Conservation (phyloP, 2,113 vertebrate genomes). For the Bos indicus region DNA sequence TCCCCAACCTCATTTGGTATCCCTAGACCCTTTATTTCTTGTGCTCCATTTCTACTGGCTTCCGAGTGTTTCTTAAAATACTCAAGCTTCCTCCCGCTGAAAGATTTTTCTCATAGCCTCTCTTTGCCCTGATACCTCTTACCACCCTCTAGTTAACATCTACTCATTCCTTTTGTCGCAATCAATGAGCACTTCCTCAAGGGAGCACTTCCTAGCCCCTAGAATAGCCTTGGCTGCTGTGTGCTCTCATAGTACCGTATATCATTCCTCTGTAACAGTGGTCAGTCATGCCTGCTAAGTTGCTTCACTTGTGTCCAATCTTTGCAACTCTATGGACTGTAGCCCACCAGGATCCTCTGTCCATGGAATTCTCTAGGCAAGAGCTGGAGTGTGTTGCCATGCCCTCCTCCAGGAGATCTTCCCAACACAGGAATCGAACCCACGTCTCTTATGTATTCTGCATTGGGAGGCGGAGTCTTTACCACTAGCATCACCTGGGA, state of each 20-base stretch:
- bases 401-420: background rate
- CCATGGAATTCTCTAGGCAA: background rate
- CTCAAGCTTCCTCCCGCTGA: background rate
- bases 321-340: background rate
- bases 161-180: background rate
- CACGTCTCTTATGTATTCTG: fast-evolving
- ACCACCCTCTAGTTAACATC: no score
- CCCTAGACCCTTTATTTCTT: background rate
- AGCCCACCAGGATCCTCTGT: background rate
- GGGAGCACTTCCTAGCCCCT: background rate
- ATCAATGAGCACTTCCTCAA: background rate
- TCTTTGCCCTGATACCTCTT: background rate
- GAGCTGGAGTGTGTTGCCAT: background rate
- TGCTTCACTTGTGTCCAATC: background rate
- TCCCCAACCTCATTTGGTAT: fast-evolving
- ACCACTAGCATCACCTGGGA: background rate
- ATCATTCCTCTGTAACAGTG: background rate
- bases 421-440: background rate
- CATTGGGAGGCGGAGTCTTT: background rate
- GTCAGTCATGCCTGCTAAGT: background rate
- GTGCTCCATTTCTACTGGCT: background rate
- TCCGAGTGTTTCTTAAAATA: background rate
- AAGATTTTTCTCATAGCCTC: background rate
- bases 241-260: no score
- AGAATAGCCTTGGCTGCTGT: fast-evolving